Evolutionary conservation across 2,113 vertebrate species (phyloP).

Genomic region (Puntigrus tetrazona): DNA sequence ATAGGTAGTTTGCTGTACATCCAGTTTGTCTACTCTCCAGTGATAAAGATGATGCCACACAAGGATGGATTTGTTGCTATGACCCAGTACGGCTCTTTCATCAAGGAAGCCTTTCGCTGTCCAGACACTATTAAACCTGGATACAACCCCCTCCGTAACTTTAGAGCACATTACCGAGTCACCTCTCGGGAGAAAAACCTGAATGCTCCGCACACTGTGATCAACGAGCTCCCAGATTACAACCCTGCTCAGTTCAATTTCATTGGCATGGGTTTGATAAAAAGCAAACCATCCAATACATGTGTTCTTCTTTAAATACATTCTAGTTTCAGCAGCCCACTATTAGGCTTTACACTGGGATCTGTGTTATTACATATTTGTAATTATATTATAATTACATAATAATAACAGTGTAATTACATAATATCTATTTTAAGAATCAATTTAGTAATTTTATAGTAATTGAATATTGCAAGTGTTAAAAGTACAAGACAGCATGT

Average conservation of each 20-base stretch:
- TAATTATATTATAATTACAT: background rate
- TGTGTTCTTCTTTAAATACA: slow-evolving; percentile 65
- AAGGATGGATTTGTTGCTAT: slow-evolving; percentile 75
- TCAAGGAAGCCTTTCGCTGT: slow-evolving; percentile 74
- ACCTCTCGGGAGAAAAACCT: slow-evolving; percentile 63
- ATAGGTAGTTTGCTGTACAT: slow-evolving; percentile 76
- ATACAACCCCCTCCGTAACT: slow-evolving; percentile 73
- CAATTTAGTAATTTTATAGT: background rate
- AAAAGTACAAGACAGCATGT: background rate
- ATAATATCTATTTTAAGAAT: background rate
- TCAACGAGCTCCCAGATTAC: slow-evolving; percentile 48
- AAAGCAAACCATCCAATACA: slow-evolving; percentile 64
- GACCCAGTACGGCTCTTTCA: slow-evolving; percentile 66
- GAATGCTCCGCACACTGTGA: background rate
- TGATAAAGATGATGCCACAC: slow-evolving; percentile 70
- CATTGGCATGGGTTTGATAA: slow-evolving; percentile 48
- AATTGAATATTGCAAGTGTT: background rate
- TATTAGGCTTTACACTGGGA: background rate
- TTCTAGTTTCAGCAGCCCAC: background rate
- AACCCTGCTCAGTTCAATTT: slow-evolving; percentile 69
- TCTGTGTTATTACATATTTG: background rate
- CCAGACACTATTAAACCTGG: slow-evolving; percentile 52
- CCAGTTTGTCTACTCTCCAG: slow-evolving; percentile 73
- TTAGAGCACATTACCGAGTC: slow-evolving; percentile 68
- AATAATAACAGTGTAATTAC: background rate